Percentiles rank a stretch among this genome's conserved stretches.
Conservation (phyloP, 2,797 vertebrate genomes). For the Chaunax sp. region DNA sequence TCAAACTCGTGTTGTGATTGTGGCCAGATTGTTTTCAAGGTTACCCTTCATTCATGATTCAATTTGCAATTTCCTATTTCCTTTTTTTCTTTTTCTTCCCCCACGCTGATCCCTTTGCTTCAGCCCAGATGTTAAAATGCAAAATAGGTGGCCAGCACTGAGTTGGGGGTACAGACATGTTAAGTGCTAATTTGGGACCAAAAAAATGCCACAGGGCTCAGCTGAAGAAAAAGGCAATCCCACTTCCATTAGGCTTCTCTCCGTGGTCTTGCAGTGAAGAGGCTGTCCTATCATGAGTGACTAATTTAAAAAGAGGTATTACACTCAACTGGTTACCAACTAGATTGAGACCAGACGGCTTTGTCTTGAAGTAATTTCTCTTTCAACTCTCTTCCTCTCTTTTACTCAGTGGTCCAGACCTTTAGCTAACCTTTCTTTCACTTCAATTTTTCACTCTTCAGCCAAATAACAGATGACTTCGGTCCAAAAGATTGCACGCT, state of each 20-base stretch:
- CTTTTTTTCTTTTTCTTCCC: neutral
- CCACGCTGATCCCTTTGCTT: constrained; percentile 8
- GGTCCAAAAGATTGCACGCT: constrained; percentile 6
- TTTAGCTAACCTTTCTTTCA: constrained; percentile 55
- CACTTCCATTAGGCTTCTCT: constrained; percentile 76
- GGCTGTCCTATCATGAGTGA: constrained; percentile 65
- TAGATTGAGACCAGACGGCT: constrained; percentile 74
- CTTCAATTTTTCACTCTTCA: constrained; percentile 11
- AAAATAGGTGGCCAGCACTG: constrained; percentile 39
- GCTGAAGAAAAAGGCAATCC: constrained; percentile 74
- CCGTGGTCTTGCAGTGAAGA: constrained; percentile 60
- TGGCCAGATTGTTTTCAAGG: constrained; percentile 73
- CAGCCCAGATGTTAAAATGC: constrained; percentile 54
- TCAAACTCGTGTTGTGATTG: constrained; percentile 48
- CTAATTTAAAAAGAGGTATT: constrained; percentile 77
- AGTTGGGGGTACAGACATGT: constrained; percentile 50
- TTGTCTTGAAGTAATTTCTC: constrained; percentile 64
- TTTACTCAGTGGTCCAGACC: constrained; percentile 38
- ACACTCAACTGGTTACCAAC: constrained; percentile 73
- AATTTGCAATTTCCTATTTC: constrained; percentile 43
- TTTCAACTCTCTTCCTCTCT: constrained; percentile 42
- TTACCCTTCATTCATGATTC: constrained; percentile 47
- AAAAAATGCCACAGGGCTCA: constrained; percentile 55
- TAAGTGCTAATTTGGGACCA: constrained; percentile 76
- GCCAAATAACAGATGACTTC: constrained; percentile 39